phyloP scores from a whole-genome alignment of 2,888 invertebrate genomes.

The Heliconius sara region DNA sequence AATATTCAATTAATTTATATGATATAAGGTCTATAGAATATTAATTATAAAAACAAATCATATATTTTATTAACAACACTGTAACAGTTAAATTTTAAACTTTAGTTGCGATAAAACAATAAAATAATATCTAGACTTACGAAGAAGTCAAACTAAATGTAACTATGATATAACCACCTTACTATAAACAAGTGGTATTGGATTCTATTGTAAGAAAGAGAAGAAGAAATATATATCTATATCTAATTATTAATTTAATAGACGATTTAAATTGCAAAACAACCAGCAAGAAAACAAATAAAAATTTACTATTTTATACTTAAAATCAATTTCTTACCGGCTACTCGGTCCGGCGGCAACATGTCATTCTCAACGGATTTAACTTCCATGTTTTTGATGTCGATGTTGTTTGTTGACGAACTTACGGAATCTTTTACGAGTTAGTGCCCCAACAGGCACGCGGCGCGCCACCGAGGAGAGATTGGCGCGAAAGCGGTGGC shows the following conservation, averaged over 20 bases:
- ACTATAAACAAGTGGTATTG: no score
- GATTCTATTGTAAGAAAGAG: neutral
- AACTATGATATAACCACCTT: neutral
- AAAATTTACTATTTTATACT: neutral
- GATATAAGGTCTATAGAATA: no score
- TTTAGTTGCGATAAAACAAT: no score
- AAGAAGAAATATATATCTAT: neutral
- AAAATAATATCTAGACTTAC: no score
- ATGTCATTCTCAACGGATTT: slow-evolving; percentile 55
- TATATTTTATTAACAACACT: no score
- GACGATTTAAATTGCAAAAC: slow-evolving; percentile 53
- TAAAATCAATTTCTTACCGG: slow-evolving; percentile 63
- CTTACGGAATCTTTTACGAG: slow-evolving; percentile 64
- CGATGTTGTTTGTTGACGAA: slow-evolving; percentile 34
- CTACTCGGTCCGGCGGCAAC: slow-evolving; percentile 55
- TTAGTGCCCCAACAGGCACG: slow-evolving; percentile 64
- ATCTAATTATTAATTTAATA: slow-evolving; percentile 4
- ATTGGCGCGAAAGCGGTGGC: slow-evolving; percentile 77
- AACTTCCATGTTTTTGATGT: slow-evolving; percentile 63
- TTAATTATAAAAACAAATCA: no score
- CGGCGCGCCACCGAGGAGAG: slow-evolving; percentile 61
- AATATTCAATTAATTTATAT: no score
- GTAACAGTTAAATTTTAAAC: no score
- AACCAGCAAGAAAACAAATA: slow-evolving; percentile 48
- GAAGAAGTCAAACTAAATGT: neutral